Base-by-base conservation (phyloP, 2,888 invertebrate genomes). In the Petrolisthes manimaculis region DNA sequence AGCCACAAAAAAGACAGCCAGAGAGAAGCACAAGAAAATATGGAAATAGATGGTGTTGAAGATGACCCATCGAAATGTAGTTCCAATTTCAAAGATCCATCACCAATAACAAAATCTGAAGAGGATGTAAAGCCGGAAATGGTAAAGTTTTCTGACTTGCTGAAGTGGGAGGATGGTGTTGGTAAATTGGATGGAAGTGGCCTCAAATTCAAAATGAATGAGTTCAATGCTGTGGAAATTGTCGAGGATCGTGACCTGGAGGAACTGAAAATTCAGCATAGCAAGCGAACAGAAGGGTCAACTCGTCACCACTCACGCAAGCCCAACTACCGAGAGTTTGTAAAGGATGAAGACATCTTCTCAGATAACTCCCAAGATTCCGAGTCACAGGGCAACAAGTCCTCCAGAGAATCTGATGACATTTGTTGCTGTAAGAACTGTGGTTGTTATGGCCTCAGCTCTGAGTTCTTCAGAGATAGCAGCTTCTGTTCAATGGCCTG, bases 391-490 rank as follows among this genome's bases (percentile, higher is more conserved):
- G 87, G 89, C 6, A 86, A 86, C 55, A 88, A 83, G 77, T 54
- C 83, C 24, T 56, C 83, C 5, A 55, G 83, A 61, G 88, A 90
- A 61, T 79, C 88, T 6, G 85, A 90, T 69, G 88, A 90, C 56
- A 90, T 90, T n/a, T 90, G 90, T 61, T 86, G 90, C 86, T 90
- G 90, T n/a, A 90, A 90, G 56, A 90, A 90, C 83, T 90, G 90
- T 61, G 90, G 90, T 3, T 90, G 90, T 53, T 90, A 90, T 53
- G 90, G 90, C 2, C 88, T 90, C 8, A 88, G 88, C 75, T 90
- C 90, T 1, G 90, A 90, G 85, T 90, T 90, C 83, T 85, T 85
- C 84, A 74, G 86, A 14, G 90, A 88, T 5, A 88, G 88, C 78
- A 88, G 80, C 83, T 90, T 90, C 75, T 90, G 90, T 80, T 88